Conservation (phyloP, 2,888 invertebrate species). For the Nephrotoma appendiculata region DNA sequence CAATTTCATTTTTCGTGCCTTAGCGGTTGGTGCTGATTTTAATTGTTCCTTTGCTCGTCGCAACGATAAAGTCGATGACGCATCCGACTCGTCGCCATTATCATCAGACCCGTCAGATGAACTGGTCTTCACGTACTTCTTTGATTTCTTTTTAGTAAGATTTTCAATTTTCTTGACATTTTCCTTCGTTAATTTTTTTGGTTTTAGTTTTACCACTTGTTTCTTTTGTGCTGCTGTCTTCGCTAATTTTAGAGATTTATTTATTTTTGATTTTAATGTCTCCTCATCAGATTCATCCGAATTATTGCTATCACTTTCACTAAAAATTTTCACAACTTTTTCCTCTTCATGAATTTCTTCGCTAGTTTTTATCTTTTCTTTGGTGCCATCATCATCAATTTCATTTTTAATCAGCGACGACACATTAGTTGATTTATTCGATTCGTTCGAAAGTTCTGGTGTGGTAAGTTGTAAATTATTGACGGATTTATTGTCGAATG, state of each 20-base stretch:
- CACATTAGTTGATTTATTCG: neutral
- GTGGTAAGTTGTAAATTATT: neutral
- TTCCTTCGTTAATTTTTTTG: neutral
- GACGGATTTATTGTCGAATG: neutral
- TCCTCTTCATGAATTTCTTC: neutral
- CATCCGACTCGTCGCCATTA: conserved; percentile 6
- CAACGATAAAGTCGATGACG: neutral
- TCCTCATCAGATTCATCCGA: neutral
- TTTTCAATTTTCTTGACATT: neutral
- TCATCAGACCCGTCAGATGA: conserved; percentile 5
- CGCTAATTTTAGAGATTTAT: neutral
- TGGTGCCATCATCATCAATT: neutral
- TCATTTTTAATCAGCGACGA: neutral
- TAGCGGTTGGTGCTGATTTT: conserved; percentile 5
- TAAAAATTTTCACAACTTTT: neutral
- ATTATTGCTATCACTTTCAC: neutral
- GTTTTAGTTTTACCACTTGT: neutral
- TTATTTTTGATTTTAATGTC: neutral
- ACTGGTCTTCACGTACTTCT: neutral
- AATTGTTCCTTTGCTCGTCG: neutral
- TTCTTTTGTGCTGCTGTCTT: neutral
- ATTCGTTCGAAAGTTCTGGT: neutral
- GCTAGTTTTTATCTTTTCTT: neutral
- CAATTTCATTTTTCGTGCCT: conserved; percentile 7
- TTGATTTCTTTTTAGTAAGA: neutral